Evolutionary conservation across 2,888 invertebrate species (phyloP), one percentile per base, ranked within the genome.

Genomic region (Patella pellucida): DNA sequence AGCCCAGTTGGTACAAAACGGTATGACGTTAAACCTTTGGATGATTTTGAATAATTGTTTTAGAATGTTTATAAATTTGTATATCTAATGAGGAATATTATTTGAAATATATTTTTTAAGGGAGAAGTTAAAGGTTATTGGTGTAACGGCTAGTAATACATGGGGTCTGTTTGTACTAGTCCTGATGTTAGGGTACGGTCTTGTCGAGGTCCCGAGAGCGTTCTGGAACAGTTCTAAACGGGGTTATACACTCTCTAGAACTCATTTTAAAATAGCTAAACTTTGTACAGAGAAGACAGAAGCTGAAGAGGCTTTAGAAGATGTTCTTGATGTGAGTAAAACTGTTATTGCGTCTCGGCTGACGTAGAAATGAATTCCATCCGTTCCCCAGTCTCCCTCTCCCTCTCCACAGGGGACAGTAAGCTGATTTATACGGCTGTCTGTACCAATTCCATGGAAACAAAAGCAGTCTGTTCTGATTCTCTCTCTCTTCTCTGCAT

Each of bases 161-260:
- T 99, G 99, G 99, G 99, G 99, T 76, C 92, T 99, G 73, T 97
- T 99, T 90, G 92, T 99, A 52, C 92, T 99, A 71, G 96, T 99
- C 70, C 92, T 99, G 31, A 92, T 99, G 80, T 93, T 99, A 27
- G 96, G 94, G 3, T 98, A 99, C 91, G 98, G 99, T 0, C 93
- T 99, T 75, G 98, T 99, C 0, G 98, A 99, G 92, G 96, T 99
- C 3, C 93, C 93, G 0, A 93, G 98, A 76, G 95, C 94, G 82
- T 92, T 98, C 67, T 99, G 98, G 97, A 95, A 96, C 88, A 94
- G 95, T 85, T 95, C 97, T 3, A 95, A 95, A 89, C 94, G 95
- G 78, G 95, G 95, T 69, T 95, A 96, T 86, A 95, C 95, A 71
- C 92, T 98, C 76, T 95, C 95, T 76, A 95, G 96, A 85, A 95